These are phyloP conservation scores for Nothocercus nigrocapillus DNA, from an alignment of 2,113 vertebrate species.

Conservation along the genomic window DNA sequence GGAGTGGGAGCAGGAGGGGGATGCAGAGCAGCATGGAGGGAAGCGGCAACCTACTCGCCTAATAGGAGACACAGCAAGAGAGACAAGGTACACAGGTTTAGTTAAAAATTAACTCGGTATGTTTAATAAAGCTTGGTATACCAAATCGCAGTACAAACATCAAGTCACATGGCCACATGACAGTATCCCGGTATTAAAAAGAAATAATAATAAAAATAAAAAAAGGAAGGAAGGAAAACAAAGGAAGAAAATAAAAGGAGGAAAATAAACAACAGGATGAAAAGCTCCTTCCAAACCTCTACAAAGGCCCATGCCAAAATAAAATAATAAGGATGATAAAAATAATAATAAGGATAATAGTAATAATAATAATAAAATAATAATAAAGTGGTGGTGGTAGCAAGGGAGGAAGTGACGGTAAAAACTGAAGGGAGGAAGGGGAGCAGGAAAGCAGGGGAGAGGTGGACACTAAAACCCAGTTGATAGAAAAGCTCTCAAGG, in stretches of 20 bases:
- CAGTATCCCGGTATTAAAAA: conserved; percentile 83
- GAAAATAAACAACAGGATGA: neutral
- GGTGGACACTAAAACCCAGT: conserved; percentile 69
- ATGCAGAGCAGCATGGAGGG: conserved; percentile 81
- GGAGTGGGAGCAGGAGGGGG: conserved; percentile 66
- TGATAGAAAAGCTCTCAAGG: conserved; percentile 76
- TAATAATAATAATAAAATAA: conserved; percentile 58
- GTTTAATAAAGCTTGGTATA: conserved; percentile 97
- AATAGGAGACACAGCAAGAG: conserved; percentile 92
- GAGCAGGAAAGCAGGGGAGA: conserved; percentile 64
- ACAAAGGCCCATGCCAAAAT: conserved; percentile 67
- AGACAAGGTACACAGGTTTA: conserved; percentile 96
- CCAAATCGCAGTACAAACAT: conserved; percentile 95
- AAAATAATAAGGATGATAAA: neutral
- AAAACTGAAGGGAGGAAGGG: conserved; percentile 31
- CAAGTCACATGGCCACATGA: conserved; percentile 89
- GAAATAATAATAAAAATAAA: neutral
- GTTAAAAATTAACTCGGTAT: conserved; percentile 93
- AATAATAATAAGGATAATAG: neutral
- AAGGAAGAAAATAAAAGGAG: too few relatives aligned
- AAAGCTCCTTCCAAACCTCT: conserved; percentile 78
- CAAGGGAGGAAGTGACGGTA: conserved; percentile 44
- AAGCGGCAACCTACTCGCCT: conserved; percentile 82
- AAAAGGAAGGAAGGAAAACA: too few relatives aligned
- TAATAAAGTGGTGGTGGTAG: conserved; percentile 46